These are phyloP conservation scores for Pectinophora gossypiella DNA, from an alignment of 1,140 invertebrate genomes.

Conservation along the genomic window DNA sequence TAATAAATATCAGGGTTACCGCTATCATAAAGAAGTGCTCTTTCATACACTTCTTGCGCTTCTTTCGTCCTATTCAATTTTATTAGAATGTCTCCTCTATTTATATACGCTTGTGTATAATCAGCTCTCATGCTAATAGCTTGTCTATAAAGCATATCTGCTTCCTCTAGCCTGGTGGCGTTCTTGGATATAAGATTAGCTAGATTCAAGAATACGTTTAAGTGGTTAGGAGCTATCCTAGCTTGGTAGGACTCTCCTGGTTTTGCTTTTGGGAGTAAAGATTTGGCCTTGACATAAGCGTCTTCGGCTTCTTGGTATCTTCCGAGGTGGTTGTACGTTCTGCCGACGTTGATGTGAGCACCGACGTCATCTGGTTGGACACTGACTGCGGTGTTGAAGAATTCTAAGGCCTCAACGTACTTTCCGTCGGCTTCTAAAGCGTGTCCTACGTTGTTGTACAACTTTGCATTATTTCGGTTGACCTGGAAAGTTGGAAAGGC, in stretches of 20 bases:
- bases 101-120: constrained; percentile 98
- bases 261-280: constrained; percentile 91
- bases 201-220: constrained; percentile 97
- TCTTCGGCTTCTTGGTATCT: constrained; percentile 92
- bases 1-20: constrained; percentile 98
- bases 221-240: constrained; percentile 95
- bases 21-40: constrained; percentile 93
- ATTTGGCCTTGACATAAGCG: constrained; percentile 93
- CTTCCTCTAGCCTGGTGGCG: constrained; percentile 92
- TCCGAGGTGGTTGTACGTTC: constrained; percentile 95
- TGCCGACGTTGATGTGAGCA: constrained; percentile 96
- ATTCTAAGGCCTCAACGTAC: constrained; percentile 90
- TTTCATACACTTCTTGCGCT: constrained; percentile 95
- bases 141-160: constrained; percentile 92
- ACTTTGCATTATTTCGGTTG: constrained; percentile 94
- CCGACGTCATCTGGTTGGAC: constrained; percentile 97
- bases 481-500: too few species aligned
- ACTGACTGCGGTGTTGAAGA: constrained; percentile 94
- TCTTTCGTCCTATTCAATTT: constrained; percentile 96
- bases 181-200: constrained; percentile 97
- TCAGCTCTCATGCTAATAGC: constrained; percentile 98
- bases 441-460: constrained; percentile 98
- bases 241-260: constrained; percentile 96
- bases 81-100: constrained; percentile 96
- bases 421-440: constrained; percentile 91